A percentile compares a stretch with the other conserved stretches of the same genome.
These are phyloP conservation scores for Caerostris extrusa DNA, from an alignment of 1,140 invertebrate genomes.

Conservation along the genomic window DNA sequence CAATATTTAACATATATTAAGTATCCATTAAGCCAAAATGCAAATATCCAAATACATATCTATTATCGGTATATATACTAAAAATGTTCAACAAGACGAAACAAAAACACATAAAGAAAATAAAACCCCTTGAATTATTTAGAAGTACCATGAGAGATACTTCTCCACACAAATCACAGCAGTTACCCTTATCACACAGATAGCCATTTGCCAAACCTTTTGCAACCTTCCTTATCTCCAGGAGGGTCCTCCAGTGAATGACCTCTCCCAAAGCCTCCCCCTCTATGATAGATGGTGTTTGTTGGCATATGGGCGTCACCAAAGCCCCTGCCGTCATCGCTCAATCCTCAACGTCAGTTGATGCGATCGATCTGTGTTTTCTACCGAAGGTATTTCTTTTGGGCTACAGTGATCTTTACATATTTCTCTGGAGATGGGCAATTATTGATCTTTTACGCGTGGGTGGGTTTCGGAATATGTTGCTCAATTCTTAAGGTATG, in stretches of 20 bases:
- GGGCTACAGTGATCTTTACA: not conserved
- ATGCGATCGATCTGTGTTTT: not conserved
- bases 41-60: too few relatives aligned
- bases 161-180: not conserved
- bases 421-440: not conserved
- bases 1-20: too few relatives aligned
- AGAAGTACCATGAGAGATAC: not conserved
- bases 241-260: not conserved
- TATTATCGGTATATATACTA: too few relatives aligned
- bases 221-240: not conserved
- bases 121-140: not conserved
- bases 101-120: not conserved
- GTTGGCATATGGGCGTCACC: slow-evolving; percentile 61
- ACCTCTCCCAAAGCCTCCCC: not conserved
- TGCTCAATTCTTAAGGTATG: too few relatives aligned
- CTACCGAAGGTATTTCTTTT: not conserved
- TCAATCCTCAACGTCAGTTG: slow-evolving; percentile 39
- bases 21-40: too few relatives aligned
- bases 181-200: not conserved
- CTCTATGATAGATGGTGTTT: slow-evolving; percentile 43
- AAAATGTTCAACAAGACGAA: too few relatives aligned
- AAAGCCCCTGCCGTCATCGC: slow-evolving; percentile 26
- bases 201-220: not conserved
- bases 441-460: not conserved
- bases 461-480: not conserved